Percentiles rank a stretch among this genome's conserved stretches.
These are phyloP conservation scores for Channallabes apus DNA, from an alignment of 2,797 vertebrate species.

Conservation along the genomic window DNA sequence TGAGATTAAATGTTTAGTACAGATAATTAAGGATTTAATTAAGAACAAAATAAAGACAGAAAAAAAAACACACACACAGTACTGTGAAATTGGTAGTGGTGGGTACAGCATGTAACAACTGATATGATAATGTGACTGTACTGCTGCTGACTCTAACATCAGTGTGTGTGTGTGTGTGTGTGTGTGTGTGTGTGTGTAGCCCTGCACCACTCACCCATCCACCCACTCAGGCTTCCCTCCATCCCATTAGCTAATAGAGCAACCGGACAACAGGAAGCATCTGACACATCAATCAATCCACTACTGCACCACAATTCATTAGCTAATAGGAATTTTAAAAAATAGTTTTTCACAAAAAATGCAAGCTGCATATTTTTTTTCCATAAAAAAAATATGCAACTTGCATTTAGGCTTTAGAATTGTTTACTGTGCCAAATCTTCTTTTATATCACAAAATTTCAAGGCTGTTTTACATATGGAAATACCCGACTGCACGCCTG, in stretches of 20 bases:
- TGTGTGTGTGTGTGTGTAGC: constrained; percentile 32
- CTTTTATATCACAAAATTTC: neutral
- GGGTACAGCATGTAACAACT: neutral
- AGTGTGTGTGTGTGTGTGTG: neutral
- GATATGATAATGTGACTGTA: constrained; percentile 1
- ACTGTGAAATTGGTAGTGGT: neutral
- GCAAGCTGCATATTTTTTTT: neutral
- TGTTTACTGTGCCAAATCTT: neutral
- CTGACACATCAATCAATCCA: constrained; percentile 56
- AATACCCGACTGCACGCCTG: constrained; percentile 34
- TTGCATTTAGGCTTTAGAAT: neutral
- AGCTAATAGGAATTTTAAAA: constrained; percentile 63
- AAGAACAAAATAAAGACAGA: neutral
- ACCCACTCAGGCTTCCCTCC: constrained; percentile 58
- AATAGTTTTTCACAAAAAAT: neutral
- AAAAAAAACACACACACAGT: neutral
- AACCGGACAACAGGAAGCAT: constrained; percentile 16
- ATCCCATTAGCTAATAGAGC: constrained; percentile 54
- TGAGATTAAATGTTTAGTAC: neutral
- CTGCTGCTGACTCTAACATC: neutral
- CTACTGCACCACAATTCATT: constrained; percentile 62
- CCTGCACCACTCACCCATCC: constrained; percentile 56
- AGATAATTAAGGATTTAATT: neutral
- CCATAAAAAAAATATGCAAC: neutral
- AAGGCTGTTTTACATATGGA: constrained; percentile 4